These are phyloP conservation scores for Dendronephthya gigantea DNA, from an alignment of 64 coral and sea anemone genomes.

Conservation along the genomic window DNA sequence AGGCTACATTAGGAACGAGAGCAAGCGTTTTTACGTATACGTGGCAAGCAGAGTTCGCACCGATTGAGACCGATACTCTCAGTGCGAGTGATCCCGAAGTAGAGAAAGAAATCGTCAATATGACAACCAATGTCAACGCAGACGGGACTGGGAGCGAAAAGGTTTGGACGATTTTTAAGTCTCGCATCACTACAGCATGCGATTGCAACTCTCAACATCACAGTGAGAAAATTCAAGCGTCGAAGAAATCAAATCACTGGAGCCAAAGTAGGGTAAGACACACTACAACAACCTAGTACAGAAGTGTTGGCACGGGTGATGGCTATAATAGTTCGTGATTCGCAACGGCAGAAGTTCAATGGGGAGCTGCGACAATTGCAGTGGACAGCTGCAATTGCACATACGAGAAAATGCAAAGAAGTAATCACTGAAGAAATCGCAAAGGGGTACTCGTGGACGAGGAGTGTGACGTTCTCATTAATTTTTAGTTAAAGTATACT, in stretches of 20 bases:
- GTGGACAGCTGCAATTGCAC: neutral
- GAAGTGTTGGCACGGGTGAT: neutral
- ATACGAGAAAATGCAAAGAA: neutral
- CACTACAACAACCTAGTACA: neutral
- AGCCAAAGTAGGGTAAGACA: neutral
- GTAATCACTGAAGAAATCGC: neutral
- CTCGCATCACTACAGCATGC: neutral
- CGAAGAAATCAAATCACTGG: neutral
- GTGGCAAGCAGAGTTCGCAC: slow-evolving; percentile 3
- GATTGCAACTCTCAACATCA: neutral
- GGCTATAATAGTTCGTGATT: neutral
- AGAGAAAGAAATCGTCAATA: neutral
- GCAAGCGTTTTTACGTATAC: slow-evolving; percentile 25
- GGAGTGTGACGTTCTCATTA: too few species aligned
- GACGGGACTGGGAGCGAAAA: neutral
- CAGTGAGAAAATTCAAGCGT: neutral
- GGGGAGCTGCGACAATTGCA: neutral
- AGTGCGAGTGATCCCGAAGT: neutral
- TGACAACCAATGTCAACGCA: neutral
- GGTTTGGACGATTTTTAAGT: neutral
- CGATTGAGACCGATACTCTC: neutral
- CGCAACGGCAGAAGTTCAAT: neutral
- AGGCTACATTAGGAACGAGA: slow-evolving; percentile 25
- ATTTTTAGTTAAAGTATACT: too few species aligned
- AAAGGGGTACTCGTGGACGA: neutral